Percentiles rank a stretch among this genome's conserved stretches.
Conservation (phyloP, 1,140 invertebrate species). For the Drosophila obscura region DNA sequence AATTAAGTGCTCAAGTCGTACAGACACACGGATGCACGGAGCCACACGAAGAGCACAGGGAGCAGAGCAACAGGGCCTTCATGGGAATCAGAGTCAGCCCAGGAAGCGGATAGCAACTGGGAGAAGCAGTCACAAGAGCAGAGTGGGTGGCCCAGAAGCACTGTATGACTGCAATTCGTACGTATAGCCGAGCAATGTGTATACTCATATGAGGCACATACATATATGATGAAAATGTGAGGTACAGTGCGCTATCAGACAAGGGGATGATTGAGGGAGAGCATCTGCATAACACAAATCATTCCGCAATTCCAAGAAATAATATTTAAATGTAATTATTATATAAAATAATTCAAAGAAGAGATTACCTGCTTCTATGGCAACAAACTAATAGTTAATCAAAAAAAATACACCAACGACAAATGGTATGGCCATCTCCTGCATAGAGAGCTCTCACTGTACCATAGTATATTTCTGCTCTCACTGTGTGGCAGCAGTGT, state of each 20-base stretch:
- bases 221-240: neutral
- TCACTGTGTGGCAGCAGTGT: slow-evolving; percentile 27
- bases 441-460: neutral
- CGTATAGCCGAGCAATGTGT: neutral
- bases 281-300: no score
- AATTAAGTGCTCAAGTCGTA: slow-evolving; percentile 78
- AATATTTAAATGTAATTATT: no score
- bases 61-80: slow-evolving; percentile 50
- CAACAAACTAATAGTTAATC: no score
- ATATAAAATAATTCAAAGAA: no score
- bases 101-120: slow-evolving; percentile 29
- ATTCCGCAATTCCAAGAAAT: no score
- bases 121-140: no score
- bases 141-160: no score
- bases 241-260: no score
- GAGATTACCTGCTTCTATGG: no score
- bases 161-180: slow-evolving; percentile 39
- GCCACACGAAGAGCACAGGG: neutral
- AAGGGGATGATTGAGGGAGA: no score
- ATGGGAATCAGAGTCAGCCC: slow-evolving; percentile 40
- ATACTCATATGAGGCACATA: neutral
- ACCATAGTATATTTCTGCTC: slow-evolving; percentile 17
- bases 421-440: no score
- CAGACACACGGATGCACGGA: slow-evolving; percentile 18
- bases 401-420: no score